Percentiles rank a stretch among this genome's conserved stretches.
Evolutionary conservation across 1,140 invertebrate genomes (phyloP).

Genomic region (Cotesia vestalis): DNA sequence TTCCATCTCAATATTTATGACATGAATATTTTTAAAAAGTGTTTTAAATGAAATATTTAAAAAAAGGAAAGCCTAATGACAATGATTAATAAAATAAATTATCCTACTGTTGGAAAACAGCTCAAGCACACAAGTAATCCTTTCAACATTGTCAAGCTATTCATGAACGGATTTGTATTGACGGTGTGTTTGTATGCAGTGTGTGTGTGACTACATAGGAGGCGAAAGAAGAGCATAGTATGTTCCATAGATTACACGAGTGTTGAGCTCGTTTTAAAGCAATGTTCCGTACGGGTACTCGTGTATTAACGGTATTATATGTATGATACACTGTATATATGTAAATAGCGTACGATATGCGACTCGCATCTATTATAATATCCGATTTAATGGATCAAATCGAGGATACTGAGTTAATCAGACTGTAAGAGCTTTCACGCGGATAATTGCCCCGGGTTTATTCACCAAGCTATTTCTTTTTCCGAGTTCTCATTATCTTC

Average conservation of each 20-base stretch:
- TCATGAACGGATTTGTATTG: conserved; percentile 27
- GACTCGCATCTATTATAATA: conserved; percentile 25
- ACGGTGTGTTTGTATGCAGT: conserved; percentile 6
- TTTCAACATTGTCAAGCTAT: conserved; percentile 31
- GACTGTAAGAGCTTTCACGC: not conserved
- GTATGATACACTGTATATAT: not conserved
- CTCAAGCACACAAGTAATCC: conserved; percentile 20
- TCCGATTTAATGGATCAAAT: conserved; percentile 21
- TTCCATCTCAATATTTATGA: too few relatives aligned
- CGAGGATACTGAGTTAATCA: conserved; percentile 18
- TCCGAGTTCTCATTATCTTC: conserved; percentile 1
- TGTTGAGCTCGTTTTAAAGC: conserved; percentile 2
- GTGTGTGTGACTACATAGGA: conserved; percentile 7
- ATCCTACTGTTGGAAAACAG: conserved; percentile 17
- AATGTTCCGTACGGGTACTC: conserved; percentile 1
- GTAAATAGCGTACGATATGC: conserved; percentile 4
- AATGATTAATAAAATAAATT: too few relatives aligned
- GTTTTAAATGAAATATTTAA: too few relatives aligned
- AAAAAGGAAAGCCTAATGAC: too few relatives aligned
- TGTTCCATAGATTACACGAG: too few relatives aligned
- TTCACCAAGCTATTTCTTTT: conserved; percentile 8
- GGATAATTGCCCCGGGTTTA: conserved; percentile 15
- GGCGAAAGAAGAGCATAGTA: conserved; percentile 33
- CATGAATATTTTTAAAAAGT: too few relatives aligned
- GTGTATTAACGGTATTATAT: conserved; percentile 10